Base-by-base conservation (phyloP, 1,140 invertebrate species). In the Asobara japonica region DNA sequence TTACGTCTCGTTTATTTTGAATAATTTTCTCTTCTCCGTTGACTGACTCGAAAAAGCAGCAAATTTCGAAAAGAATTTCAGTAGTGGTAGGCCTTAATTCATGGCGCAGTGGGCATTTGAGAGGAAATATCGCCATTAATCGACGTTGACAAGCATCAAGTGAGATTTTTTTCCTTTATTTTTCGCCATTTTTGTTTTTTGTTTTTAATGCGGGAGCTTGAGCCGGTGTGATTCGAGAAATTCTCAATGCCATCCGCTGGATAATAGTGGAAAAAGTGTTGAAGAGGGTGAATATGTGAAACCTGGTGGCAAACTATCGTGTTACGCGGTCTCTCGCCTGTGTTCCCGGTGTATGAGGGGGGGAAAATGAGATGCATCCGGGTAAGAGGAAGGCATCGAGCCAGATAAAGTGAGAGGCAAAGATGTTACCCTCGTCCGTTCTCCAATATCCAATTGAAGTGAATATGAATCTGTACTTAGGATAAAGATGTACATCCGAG, bases 101-200 rank as follows among this genome's bases (percentile, higher is more conserved):
- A n/a, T n/a, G n/a, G n/a, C n/a, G n/a, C n/a, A 45, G 13, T 33
- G 31, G n/a, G 41, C n/a, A n/a, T n/a, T n/a, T n/a, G 41, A 83
- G 81, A 85, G 81, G 80, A 84, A 85, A 84, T 83, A 80, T 85
- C 82, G 11, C 75, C 77, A 77, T 80, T 85, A 85, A 84, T 81
- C 82, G 78, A 83, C 84, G 81, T 83, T 85, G 84, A 85, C 84
- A 85, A 82, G 76, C 82, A 84, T 84, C 83, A 78, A 75, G 73
- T 41, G 65, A 33, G 31, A 33, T 33, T 33, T 33, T 33, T 33
- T n/a, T n/a, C n/a, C n/a, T n/a, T n/a, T n/a, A n/a, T n/a, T n/a
- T n/a, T n/a, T n/a, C n/a, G n/a, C n/a, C n/a, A n/a, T n/a, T n/a
- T n/a, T n/a, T n/a, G n/a, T n/a, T n/a, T n/a, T n/a, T n/a, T n/a